Base-by-base conservation (phyloP, 1,140 invertebrate species). In the Helicoverpa zea region DNA sequence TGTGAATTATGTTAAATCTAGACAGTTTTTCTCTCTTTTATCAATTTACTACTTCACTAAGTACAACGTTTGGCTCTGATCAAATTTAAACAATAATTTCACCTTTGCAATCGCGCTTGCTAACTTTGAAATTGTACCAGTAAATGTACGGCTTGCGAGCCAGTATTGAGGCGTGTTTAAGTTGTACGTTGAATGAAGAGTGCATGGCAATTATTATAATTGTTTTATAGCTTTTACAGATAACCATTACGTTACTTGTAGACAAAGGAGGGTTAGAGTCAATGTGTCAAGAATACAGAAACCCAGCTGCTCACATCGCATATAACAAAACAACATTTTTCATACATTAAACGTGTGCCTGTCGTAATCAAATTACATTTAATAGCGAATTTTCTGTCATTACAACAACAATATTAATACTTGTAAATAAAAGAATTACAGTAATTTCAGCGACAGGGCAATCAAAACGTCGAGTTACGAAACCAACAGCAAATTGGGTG, bases 1-100 rank as follows among this genome's bases (percentile, higher is more conserved):
- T 90, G 91, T 93, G 90, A 94, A 89, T 93, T 91, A 94, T 94
- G 91, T 89, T 92, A 92, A 92, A 92, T 90, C 88, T 88, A 88
- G 85, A 89, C 90, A 90, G 87, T 90, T 90, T 92, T 91, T 92
- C 90, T 90, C 84, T 87, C 81, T 90, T 91, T 87, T 93, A 94
- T 93, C 92, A 91, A 90, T 89, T 91, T 87, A 89, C 92, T 80
- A 78, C 81, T 88, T 88, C 89, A 89, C 91, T 82, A 91, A 89
- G 89, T 90, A 88, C 88, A 91, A 86, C 89, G 88, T 90, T 92
- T 91, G 87, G 87, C 86, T 88, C 88, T 86, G 90, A 92, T 92
- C 84, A 86, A 82, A 83, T 83, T 81, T 78, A 81, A 79, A 79
- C 79, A 83, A 81, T 84, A 82, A 86, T 78, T 77, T 77, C 59